Percentiles rank a stretch among this genome's conserved stretches.
These are phyloP conservation scores for Hydra vulgaris DNA, from an alignment of 30 jellyfish, hydroid and myxozoan species.

Conservation along the genomic window DNA sequence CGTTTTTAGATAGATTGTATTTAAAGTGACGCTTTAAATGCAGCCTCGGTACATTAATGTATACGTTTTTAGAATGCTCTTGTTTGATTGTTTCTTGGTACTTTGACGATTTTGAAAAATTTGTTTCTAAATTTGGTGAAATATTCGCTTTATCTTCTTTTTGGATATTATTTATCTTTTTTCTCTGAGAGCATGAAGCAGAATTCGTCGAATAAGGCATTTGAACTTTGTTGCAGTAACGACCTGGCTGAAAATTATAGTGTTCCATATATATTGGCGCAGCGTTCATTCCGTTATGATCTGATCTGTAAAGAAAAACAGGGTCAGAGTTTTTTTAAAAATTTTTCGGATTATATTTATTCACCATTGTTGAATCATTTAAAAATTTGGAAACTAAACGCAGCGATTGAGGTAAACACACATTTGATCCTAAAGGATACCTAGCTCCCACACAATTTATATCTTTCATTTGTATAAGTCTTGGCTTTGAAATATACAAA, in stretches of 20 bases:
- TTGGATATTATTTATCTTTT: too few relatives aligned
- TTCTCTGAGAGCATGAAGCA: too few relatives aligned
- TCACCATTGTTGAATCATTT: background rate
- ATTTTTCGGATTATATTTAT: background rate
- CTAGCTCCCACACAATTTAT: background rate
- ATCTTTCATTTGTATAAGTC: background rate
- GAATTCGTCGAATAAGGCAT: background rate
- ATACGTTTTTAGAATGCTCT: too few relatives aligned
- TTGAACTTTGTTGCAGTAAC: background rate
- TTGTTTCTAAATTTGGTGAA: too few relatives aligned
- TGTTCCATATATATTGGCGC: background rate
- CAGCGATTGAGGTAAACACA: background rate
- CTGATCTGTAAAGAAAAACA: background rate
- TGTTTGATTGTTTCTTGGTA: too few relatives aligned
- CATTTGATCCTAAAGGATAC: background rate
- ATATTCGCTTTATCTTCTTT: too few relatives aligned
- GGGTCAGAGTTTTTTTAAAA: background rate
- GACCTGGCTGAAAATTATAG: background rate
- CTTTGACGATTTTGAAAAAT: too few relatives aligned
- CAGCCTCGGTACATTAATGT: too few relatives aligned
- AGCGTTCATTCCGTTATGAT: background rate
- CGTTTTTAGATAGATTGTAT: background rate
- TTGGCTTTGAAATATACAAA: background rate
- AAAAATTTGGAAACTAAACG: background rate
- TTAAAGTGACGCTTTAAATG: background rate